Evolutionary conservation across 2,888 invertebrate species (phyloP).

Genomic region (Heliconius cydno): DNA sequence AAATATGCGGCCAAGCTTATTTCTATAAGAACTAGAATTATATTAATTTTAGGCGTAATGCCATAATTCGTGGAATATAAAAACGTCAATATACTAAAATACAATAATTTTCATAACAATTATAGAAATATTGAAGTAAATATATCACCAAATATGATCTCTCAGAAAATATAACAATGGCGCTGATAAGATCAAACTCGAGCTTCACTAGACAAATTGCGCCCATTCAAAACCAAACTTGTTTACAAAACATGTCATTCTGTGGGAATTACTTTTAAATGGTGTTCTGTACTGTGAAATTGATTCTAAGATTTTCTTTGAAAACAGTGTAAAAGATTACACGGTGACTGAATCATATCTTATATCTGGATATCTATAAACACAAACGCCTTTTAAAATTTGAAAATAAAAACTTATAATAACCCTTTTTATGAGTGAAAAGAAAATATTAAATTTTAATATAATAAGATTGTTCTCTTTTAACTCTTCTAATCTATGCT

Average conservation of each 20-base stretch:
- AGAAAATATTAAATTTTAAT: background rate
- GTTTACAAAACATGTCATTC: conserved; percentile 81
- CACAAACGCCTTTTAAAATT: conserved; percentile 3
- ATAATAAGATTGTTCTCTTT: too few species aligned
- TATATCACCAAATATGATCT: conserved; percentile 47
- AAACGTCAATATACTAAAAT: background rate
- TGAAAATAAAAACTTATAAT: background rate
- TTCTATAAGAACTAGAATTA: background rate
- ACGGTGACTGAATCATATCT: conserved; percentile 49
- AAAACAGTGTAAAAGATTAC: conserved; percentile 49
- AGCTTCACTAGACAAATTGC: conserved; percentile 75
- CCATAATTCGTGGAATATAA: too few species aligned
- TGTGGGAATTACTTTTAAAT: conserved; percentile 60
- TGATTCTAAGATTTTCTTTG: conserved; percentile 59
- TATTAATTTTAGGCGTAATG: too few species aligned
- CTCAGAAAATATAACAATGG: conserved; percentile 65
- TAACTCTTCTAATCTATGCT: too few species aligned
- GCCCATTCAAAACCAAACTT: conserved; percentile 61
- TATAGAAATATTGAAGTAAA: conserved; percentile 55
- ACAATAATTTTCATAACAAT: conserved; percentile 11
- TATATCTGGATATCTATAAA: conserved; percentile 42
- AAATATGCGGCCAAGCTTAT: conserved; percentile 6
- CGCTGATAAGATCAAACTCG: conserved; percentile 74
- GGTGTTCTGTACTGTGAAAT: conserved; percentile 70
- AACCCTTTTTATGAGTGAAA: background rate